A percentile compares a stretch with the other conserved stretches of the same genome.
Evolutionary conservation across 2,888 invertebrate genomes (phyloP).

Genomic region (Drosophila quinaria): DNA sequence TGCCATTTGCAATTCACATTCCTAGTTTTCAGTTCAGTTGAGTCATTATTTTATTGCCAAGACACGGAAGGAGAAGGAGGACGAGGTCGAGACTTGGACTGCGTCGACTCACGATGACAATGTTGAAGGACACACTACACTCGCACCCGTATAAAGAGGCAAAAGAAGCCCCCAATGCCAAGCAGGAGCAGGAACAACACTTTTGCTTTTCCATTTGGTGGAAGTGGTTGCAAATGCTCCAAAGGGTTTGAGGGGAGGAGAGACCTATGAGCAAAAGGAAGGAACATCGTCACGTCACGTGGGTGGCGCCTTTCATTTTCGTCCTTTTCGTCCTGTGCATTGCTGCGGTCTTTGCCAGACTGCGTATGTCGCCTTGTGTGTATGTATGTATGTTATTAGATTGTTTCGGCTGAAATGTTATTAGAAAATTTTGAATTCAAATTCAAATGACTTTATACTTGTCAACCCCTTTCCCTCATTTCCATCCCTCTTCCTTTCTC

Average conservation of each 20-base stretch:
- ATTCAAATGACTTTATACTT: constrained; percentile 81
- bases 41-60: constrained; percentile 83
- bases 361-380: constrained; percentile 32
- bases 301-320: constrained; percentile 69
- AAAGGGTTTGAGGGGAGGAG: background rate
- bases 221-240: constrained; percentile 7
- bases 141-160: constrained; percentile 16
- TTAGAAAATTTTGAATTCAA: constrained; percentile 81
- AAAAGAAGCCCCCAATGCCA: constrained; percentile 31
- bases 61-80: constrained; percentile 51
- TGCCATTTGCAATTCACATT: constrained; percentile 80
- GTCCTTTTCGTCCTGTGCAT: constrained; percentile 50
- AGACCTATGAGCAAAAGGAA: constrained; percentile 22
- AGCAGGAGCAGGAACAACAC: constrained; percentile 57
- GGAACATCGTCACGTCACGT: constrained; percentile 56
- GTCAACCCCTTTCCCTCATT: constrained; percentile 10
- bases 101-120: constrained; percentile 69
- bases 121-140: constrained; percentile 45
- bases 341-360: constrained; percentile 39
- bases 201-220: constrained; percentile 71
- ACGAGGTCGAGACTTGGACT: constrained; percentile 37
- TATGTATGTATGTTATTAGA: constrained; percentile 65
- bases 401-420: constrained; percentile 81
- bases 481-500: constrained; percentile 19
- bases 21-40: constrained; percentile 83